Evolutionary conservation across 2,113 vertebrate species (phyloP).

Genomic region (Bubo bubo): DNA sequence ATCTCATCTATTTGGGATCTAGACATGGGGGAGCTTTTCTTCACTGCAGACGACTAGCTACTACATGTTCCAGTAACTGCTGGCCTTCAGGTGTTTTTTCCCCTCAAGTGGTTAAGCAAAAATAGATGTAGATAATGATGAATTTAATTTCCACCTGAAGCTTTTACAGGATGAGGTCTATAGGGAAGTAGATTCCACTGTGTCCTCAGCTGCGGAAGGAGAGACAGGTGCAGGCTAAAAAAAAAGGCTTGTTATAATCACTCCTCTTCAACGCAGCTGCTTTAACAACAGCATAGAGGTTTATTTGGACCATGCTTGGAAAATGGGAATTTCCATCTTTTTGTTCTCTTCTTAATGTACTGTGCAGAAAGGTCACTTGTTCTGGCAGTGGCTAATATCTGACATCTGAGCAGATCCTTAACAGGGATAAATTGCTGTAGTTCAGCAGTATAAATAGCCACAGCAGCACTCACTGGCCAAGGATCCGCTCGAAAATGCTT

Average conservation of each 20-base stretch:
- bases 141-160: slow-evolving; percentile 21
- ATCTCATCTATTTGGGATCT: background rate
- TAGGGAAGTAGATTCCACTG: background rate
- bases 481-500: background rate
- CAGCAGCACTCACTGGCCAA: background rate
- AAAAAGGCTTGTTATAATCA: background rate
- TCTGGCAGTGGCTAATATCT: slow-evolving; percentile 5
- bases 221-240: slow-evolving; percentile 28
- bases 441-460: slow-evolving; percentile 4
- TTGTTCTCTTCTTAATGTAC: background rate
- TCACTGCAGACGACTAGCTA: background rate
- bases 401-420: slow-evolving; percentile 35
- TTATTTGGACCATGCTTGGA: slow-evolving; percentile 12
- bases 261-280: slow-evolving; percentile 48
- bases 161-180: background rate
- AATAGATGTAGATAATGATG: background rate
- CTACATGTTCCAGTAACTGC: background rate
- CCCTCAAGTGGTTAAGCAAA: background rate
- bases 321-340: slow-evolving; percentile 43
- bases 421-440: background rate
- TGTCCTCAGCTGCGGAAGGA: background rate
- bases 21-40: background rate
- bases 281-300: slow-evolving; percentile 35
- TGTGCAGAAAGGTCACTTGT: slow-evolving; percentile 11
- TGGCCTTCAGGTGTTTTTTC: background rate